A percentile compares a stretch with the other conserved stretches of the same genome.
phyloP scores from a whole-genome alignment of 2,888 invertebrate species.

The Agrochola macilenta region DNA sequence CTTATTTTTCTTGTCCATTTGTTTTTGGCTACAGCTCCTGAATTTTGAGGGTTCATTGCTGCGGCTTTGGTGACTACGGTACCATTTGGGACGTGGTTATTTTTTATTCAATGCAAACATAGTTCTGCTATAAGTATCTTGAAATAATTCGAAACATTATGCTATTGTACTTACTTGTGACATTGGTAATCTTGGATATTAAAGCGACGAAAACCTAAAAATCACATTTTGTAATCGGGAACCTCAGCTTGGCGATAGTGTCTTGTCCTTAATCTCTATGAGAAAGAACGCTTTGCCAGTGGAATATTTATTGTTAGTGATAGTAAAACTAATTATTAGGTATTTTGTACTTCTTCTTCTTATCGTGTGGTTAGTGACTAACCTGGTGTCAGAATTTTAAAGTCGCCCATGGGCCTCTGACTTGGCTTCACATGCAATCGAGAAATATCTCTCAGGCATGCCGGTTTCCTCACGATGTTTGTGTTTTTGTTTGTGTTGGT shows the following conservation, averaged over 20 bases:
- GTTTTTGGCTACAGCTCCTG: constrained; percentile 31
- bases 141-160: neutral
- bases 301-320: neutral
- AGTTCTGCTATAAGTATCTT: neutral
- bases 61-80: neutral
- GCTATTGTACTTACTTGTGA: neutral
- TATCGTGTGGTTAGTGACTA: too few species aligned
- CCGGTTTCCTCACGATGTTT: too few species aligned
- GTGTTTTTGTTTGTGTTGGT: too few species aligned
- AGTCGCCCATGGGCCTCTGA: too few species aligned
- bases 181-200: neutral
- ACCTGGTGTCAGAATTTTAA: too few species aligned
- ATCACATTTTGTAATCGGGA: too few species aligned
- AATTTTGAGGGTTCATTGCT: constrained; percentile 42
- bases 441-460: too few species aligned
- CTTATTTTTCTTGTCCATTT: constrained; percentile 57
- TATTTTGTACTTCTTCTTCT: too few species aligned
- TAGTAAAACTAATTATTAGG: too few species aligned
- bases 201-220: neutral
- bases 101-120: constrained; percentile 9
- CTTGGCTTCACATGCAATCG: too few species aligned
- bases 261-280: neutral
- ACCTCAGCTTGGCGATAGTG: neutral
- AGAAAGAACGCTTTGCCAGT: neutral
- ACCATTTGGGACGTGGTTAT: neutral